A percentile compares a stretch with the other conserved stretches of the same genome.
Evolutionary conservation across 2,797 vertebrate genomes (phyloP).

Genomic region (Tenualosa ilisha): DNA sequence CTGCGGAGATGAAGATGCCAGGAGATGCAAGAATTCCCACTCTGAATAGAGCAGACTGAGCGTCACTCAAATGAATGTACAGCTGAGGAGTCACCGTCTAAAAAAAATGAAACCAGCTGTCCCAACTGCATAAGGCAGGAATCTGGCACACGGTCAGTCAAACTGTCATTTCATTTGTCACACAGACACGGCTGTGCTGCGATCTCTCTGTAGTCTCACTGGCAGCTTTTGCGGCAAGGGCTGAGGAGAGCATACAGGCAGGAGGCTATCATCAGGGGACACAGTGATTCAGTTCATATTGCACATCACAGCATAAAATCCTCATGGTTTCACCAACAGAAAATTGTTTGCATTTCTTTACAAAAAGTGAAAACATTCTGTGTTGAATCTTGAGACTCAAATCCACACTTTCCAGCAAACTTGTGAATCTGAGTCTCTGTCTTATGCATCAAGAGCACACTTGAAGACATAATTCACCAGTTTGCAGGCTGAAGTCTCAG

Average conservation of each 20-base stretch:
- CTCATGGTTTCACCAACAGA: neutral
- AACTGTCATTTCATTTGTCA: constrained; percentile 34
- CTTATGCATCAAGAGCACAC: neutral
- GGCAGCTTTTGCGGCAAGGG: neutral
- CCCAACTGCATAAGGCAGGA: constrained; percentile 35
- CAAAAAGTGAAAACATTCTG: too few species aligned
- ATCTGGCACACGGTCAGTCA: constrained; percentile 42
- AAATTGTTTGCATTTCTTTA: neutral
- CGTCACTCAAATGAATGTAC: constrained; percentile 32
- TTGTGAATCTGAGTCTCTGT: neutral
- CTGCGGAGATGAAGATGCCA: neutral
- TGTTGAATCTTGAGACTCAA: neutral
- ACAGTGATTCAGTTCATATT: neutral
- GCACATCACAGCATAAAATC: neutral
- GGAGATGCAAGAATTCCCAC: constrained; percentile 9
- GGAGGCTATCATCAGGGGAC: neutral
- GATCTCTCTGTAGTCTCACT: constrained; percentile 30
- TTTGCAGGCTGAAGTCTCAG: too few species aligned
- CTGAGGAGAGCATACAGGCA: neutral
- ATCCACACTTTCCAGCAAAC: neutral
- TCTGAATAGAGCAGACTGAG: constrained; percentile 27
- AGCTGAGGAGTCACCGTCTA: neutral
- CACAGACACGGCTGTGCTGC: neutral
- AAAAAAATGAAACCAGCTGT: constrained; percentile 43
- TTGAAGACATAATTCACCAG: neutral